These are phyloP conservation scores for Scophthalmus maximus DNA, from an alignment of 2,113 vertebrate species.

Conservation along the genomic window DNA sequence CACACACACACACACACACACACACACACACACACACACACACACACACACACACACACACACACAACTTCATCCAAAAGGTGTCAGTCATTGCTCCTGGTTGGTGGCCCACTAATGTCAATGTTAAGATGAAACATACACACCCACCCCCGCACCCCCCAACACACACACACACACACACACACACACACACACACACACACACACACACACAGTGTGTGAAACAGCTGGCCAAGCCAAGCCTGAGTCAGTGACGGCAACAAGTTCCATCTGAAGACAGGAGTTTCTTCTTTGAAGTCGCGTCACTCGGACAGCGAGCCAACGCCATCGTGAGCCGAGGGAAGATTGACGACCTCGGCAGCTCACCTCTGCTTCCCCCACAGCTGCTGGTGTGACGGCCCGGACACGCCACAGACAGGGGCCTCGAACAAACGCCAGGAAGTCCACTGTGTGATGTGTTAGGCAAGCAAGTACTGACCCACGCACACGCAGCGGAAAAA, in stretches of 20 bases:
- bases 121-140: constrained; percentile 11
- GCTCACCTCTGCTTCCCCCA: constrained; percentile 53
- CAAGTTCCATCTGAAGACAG: constrained; percentile 74
- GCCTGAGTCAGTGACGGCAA: constrained; percentile 65
- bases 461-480: not conserved
- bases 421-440: not conserved
- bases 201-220: constrained; percentile 25
- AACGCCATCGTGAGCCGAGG: constrained; percentile 54
- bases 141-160: constrained; percentile 10
- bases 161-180: constrained; percentile 22
- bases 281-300: constrained; percentile 72
- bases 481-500: not conserved
- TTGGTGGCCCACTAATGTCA: too few species aligned
- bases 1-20: constrained; percentile 13
- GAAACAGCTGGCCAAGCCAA: constrained; percentile 73
- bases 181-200: constrained; percentile 13
- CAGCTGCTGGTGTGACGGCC: constrained; percentile 60
- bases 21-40: constrained; percentile 21
- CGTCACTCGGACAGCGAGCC: constrained; percentile 57
- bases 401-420: constrained; percentile 10
- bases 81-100: constrained; percentile 40
- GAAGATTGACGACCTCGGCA: constrained; percentile 62
- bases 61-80: constrained; percentile 25
- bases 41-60: not conserved
- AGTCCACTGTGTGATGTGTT: not conserved